A percentile compares a stretch with the other conserved stretches of the same genome.
phyloP scores from a whole-genome alignment of 2,113 vertebrate species.

The Oceanodroma tethys region DNA sequence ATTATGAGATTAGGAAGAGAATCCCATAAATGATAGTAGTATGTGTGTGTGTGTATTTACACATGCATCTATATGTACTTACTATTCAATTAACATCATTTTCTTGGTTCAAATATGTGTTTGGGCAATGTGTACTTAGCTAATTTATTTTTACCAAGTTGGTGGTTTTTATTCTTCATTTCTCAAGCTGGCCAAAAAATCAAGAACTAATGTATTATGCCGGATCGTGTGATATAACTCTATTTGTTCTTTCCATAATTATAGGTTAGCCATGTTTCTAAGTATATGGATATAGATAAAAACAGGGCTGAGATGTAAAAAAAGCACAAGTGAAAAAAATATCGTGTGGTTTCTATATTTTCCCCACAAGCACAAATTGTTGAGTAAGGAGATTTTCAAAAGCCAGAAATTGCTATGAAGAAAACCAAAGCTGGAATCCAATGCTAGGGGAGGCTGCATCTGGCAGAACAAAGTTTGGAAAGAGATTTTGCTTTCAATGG shows the following conservation, averaged over 20 bases:
- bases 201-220: background rate
- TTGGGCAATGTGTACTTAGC: background rate
- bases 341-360: constrained; percentile 57
- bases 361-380: constrained; percentile 67
- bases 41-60: background rate
- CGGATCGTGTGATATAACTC: background rate
- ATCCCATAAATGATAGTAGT: background rate
- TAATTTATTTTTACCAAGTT: constrained; percentile 2
- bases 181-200: background rate
- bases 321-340: constrained; percentile 40
- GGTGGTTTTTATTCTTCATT: background rate
- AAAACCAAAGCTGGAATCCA: constrained; percentile 53
- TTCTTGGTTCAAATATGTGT: background rate
- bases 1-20: background rate
- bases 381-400: constrained; percentile 76
- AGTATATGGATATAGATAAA: constrained; percentile 60
- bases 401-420: constrained; percentile 71
- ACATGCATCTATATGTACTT: background rate
- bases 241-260: constrained; percentile 55
- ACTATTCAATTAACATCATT: background rate
- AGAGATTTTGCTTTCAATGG: background rate
- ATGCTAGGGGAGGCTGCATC: background rate
- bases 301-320: constrained; percentile 51
- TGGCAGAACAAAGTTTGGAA: constrained; percentile 56
- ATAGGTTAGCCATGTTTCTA: constrained; percentile 34